Conservation (phyloP, 1,140 invertebrate genomes). For the Cylas formicarius region DNA sequence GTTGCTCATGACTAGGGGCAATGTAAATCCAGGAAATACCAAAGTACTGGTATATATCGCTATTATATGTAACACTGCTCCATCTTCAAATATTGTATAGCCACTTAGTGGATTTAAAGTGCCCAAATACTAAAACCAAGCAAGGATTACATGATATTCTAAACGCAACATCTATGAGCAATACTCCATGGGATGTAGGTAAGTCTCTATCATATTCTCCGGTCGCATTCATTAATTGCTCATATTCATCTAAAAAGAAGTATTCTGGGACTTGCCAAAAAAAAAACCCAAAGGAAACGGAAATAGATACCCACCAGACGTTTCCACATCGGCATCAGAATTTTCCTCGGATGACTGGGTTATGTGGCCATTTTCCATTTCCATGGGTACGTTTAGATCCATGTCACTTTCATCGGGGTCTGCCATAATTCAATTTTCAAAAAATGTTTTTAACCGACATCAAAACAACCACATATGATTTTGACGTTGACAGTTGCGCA, state of each 20-base stretch:
- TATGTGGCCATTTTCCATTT: constrained; percentile 28
- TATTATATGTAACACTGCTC: constrained; percentile 30
- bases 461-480: too few relatives aligned
- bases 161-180: constrained; percentile 1
- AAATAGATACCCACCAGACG: constrained; percentile 21
- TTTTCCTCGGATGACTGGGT: constrained; percentile 15
- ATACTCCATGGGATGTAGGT: constrained; percentile 38
- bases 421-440: constrained; percentile 5
- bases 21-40: constrained; percentile 40
- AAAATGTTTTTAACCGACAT: constrained; percentile 2
- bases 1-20: constrained; percentile 36
- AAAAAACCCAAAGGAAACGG: too few relatives aligned
- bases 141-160: constrained; percentile 1
- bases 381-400: constrained; percentile 14
- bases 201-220: constrained; percentile 31
- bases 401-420: constrained; percentile 19
- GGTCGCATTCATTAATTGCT: constrained; percentile 10
- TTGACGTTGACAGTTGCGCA: too few relatives aligned
- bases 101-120: constrained; percentile 37
- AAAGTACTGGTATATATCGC: constrained; percentile 38
- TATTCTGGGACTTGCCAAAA: neutral
- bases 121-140: constrained; percentile 37
- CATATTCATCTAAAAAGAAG: constrained; percentile 14
- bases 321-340: constrained; percentile 13
- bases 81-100: constrained; percentile 39